Percentiles rank a stretch among this genome's conserved stretches.
Evolutionary conservation across 2,888 invertebrate species (phyloP).

Genomic region (Acrobasis consociella): DNA sequence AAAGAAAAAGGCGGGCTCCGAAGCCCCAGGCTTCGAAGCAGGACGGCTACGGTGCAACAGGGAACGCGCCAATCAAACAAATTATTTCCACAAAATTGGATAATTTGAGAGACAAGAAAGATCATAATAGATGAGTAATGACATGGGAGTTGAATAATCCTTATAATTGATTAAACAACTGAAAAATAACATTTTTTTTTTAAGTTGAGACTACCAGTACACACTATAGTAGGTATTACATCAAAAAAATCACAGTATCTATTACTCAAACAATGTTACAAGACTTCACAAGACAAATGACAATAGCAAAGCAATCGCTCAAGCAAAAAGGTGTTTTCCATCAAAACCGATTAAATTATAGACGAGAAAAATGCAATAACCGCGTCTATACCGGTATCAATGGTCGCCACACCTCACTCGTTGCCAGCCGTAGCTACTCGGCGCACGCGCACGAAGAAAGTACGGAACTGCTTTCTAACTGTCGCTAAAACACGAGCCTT

Average conservation of each 20-base stretch:
- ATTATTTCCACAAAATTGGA: too few species aligned
- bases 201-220: too few species aligned
- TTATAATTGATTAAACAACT: too few species aligned
- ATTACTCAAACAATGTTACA: constrained; percentile 1
- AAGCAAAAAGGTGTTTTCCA: constrained; percentile 18
- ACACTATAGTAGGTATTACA: too few species aligned
- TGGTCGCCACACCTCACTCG: constrained; percentile 59
- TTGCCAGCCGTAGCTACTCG: constrained; percentile 58
- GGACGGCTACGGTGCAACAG: too few species aligned
- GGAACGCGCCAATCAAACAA: too few species aligned
- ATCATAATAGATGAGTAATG: too few species aligned
- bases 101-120: too few species aligned
- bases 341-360: constrained; percentile 21
- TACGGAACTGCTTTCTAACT: constrained; percentile 73
- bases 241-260: constrained; percentile 3
- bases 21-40: too few species aligned
- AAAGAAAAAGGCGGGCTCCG: too few species aligned
- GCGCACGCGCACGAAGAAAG: constrained; percentile 71
- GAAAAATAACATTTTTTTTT: too few species aligned
- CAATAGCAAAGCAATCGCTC: constrained; percentile 3
- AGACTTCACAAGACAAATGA: constrained; percentile 3
- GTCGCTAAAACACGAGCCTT: constrained; percentile 16
- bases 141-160: too few species aligned
- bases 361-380: constrained; percentile 36
- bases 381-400: constrained; percentile 41